Percentiles rank a stretch among this genome's conserved stretches.
These are phyloP conservation scores for Amphibalanus amphitrite DNA, from an alignment of 1,140 invertebrate species.

Conservation along the genomic window DNA sequence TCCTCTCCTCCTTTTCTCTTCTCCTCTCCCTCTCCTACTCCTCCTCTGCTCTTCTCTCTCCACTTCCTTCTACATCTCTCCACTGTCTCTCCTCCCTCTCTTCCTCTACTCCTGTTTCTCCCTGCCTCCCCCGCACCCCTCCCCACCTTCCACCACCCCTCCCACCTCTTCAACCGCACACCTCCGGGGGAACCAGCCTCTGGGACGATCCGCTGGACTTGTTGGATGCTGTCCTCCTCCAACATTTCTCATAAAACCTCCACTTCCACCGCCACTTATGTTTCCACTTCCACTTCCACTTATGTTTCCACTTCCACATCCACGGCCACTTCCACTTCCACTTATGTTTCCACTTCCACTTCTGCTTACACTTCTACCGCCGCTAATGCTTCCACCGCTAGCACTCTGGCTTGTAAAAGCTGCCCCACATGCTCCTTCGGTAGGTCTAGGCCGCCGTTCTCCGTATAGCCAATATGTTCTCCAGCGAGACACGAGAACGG, in stretches of 20 bases:
- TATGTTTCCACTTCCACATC: too few species aligned
- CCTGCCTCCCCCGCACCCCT: neutral
- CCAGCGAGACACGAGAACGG: slow-evolving; percentile 65
- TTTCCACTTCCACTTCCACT: too few species aligned
- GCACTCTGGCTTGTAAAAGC: too few species aligned
- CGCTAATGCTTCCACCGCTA: neutral
- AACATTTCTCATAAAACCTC: too few species aligned
- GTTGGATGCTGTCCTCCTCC: neutral
- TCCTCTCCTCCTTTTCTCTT: neutral
- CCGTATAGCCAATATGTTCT: neutral
- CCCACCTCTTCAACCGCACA: neutral
- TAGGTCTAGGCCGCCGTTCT: neutral
- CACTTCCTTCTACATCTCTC: too few species aligned
- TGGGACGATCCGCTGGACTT: neutral
- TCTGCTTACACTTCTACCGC: neutral
- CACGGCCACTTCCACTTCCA: too few species aligned
- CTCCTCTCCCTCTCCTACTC: neutral
- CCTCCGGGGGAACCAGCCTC: neutral
- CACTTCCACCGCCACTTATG: too few species aligned
- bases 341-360: too few species aligned
- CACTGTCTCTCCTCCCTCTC: neutral
- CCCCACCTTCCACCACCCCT: neutral
- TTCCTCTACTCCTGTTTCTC: neutral
- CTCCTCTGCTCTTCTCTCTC: neutral
- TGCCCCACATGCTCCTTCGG: neutral